Percentiles rank a stretch among this genome's conserved stretches.
phyloP scores from a whole-genome alignment of 2,888 invertebrate species.

The Drosophila seclusa region DNA sequence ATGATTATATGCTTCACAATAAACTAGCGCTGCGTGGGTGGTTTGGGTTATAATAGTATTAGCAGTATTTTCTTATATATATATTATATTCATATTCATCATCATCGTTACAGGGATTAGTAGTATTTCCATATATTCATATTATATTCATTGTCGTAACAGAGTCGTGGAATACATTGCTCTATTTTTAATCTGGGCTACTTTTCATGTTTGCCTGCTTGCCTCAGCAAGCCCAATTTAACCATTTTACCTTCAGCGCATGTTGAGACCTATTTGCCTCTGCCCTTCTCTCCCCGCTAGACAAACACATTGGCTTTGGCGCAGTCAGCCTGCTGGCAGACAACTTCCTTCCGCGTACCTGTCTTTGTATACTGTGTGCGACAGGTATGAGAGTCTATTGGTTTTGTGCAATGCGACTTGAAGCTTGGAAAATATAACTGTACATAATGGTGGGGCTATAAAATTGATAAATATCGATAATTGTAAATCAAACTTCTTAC shows the following conservation, averaged over 20 bases:
- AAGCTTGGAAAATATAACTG: not conserved
- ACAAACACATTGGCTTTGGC: not conserved
- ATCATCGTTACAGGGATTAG: not conserved
- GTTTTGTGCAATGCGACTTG: not conserved
- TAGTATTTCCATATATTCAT: not conserved
- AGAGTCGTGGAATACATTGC: not conserved
- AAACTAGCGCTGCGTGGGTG: not conserved
- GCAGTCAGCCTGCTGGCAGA: constrained; percentile 16
- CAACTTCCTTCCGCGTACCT: constrained; percentile 42
- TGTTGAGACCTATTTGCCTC: constrained; percentile 20
- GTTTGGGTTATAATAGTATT: not conserved
- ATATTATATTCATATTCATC: not conserved
- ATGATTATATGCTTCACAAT: not conserved
- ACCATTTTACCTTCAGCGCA: constrained; percentile 27
- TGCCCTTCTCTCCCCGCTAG: not conserved
- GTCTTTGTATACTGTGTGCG: not conserved
- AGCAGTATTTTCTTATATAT: not conserved
- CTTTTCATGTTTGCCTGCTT: constrained; percentile 2
- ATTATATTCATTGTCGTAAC: not conserved
- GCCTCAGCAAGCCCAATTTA: constrained; percentile 30
- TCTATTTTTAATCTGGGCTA: not conserved
- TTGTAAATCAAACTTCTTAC: not conserved
- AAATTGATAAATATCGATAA: not conserved
- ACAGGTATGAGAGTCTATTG: not conserved
- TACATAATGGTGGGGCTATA: not conserved